These are phyloP conservation scores for Scaptomyza reducta DNA, from an alignment of 2,888 invertebrate species.

Conservation along the genomic window DNA sequence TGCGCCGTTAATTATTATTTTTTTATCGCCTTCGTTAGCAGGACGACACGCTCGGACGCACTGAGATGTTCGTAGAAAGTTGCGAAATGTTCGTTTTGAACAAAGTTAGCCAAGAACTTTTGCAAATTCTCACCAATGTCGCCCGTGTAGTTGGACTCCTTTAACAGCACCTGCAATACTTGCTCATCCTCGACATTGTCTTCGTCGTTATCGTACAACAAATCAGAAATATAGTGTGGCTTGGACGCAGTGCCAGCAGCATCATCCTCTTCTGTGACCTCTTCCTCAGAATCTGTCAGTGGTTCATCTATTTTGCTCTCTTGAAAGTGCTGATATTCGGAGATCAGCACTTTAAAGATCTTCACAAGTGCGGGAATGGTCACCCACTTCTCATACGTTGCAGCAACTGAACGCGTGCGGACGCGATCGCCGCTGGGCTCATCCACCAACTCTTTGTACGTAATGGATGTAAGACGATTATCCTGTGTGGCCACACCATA, in stretches of 20 bases:
- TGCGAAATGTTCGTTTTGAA: constrained; percentile 87
- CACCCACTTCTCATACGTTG: constrained; percentile 85
- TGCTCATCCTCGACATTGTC: constrained; percentile 85
- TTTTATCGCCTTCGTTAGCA: constrained; percentile 71
- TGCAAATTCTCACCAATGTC: constrained; percentile 87
- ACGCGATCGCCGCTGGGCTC: constrained; percentile 74
- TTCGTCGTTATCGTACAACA: constrained; percentile 80
- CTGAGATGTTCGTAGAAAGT: constrained; percentile 87
- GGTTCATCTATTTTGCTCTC: constrained; percentile 84
- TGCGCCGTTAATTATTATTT: constrained; percentile 40
- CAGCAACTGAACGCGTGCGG: constrained; percentile 85
- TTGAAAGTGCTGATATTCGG: constrained; percentile 87
- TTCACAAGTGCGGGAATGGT: constrained; percentile 88
- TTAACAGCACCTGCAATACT: constrained; percentile 86
- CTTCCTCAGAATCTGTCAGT: constrained; percentile 71
- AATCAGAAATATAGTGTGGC: constrained; percentile 78
- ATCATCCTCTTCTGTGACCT: constrained; percentile 67
- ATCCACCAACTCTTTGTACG: constrained; percentile 80
- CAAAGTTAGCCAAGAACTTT: constrained; percentile 87
- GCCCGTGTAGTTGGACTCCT: constrained; percentile 86
- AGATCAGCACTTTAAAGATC: constrained; percentile 89
- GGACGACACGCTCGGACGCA: constrained; percentile 83
- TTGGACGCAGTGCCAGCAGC: constrained; percentile 67
- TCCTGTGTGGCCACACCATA: constrained; percentile 89
- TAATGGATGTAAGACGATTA: constrained; percentile 82